Conservation (phyloP, 2,113 vertebrate genomes). For the Oxyruncus cristatus region DNA sequence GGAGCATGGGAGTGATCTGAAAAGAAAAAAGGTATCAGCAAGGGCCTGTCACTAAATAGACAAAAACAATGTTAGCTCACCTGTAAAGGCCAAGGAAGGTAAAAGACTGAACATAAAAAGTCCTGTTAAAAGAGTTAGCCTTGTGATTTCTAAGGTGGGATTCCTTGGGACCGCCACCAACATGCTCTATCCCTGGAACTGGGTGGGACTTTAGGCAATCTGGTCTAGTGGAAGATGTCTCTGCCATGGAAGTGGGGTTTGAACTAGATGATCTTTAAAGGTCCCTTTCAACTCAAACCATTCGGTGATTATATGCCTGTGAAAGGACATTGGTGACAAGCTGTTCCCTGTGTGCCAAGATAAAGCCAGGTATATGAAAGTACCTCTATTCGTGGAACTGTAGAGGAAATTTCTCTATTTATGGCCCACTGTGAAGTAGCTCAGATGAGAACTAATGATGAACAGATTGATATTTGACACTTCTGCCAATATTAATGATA, state of each 20-base stretch:
- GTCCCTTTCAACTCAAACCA: neutral
- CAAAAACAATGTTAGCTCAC: neutral
- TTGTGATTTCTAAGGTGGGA: neutral
- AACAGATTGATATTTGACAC: neutral
- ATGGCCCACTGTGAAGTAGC: neutral
- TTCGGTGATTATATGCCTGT: neutral
- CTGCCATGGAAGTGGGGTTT: neutral
- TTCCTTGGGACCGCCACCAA: neutral
- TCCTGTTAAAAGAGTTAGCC: neutral
- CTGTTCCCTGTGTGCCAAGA: neutral
- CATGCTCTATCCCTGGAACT: neutral
- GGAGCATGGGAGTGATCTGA: accelerated
- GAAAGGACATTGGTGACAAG: neutral
- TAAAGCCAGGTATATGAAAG: neutral
- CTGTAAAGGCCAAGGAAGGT: neutral
- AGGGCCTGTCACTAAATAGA: neutral
- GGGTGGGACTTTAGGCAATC: neutral
- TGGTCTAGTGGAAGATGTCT: too few relatives aligned
- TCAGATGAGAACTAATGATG: neutral
- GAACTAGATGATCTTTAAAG: neutral
- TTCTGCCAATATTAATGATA: neutral
- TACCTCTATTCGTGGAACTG: neutral
- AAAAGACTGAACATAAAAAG: neutral
- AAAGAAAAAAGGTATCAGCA: neutral
- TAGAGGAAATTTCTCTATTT: neutral